Base-by-base conservation (phyloP, 2,888 invertebrate species). In the Lycophotia porphyrea region DNA sequence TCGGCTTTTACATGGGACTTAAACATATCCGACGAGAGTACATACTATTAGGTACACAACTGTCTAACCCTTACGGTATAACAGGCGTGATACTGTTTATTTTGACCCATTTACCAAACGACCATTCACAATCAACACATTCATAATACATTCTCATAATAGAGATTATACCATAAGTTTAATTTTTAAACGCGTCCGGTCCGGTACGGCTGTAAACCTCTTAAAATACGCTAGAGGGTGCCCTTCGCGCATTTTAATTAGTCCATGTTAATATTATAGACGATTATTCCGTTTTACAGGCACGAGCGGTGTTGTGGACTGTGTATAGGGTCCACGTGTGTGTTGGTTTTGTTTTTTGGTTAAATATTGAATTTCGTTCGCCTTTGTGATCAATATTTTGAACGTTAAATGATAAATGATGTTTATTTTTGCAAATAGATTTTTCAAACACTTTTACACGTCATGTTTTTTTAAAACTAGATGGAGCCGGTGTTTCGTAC, bases 181-280 rank as follows among this genome's bases (percentile, higher is more conserved):
- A 91, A 93, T 92, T 93, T 92, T 92, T 93, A 89, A 93, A 86
- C 83, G 84, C 90, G 71, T 80, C 85, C 86, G 87, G 87, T 70
- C 88, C 89, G 88, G 83, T 73, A 82, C 79, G 75, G 73, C 76
- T 76, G 78, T 90, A 89, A 90, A 88, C 82, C 88, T 88, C 87
- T 89, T 89, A 90, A 88, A 90, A 86, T 88, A 84, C 85, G 87
- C 87, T 87, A 92, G 88, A 85, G 88, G 84, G 88, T 87, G 80
- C 88, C 84, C 61, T 84, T 86, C 85, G 84, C 88, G 88, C 89
- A 91, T 91, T 93, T 91, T 93, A 92, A 94, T 92, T 91, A 90
- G 88, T 69, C 84, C 82, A 80, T 87, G 90, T 92, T 90, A 93
- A 93, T 92, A 92, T 91, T 90, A 90, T 87, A 89, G 82, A 81